Base-by-base conservation (phyloP, 2,113 vertebrate genomes). In the Onychostoma macrolepis region DNA sequence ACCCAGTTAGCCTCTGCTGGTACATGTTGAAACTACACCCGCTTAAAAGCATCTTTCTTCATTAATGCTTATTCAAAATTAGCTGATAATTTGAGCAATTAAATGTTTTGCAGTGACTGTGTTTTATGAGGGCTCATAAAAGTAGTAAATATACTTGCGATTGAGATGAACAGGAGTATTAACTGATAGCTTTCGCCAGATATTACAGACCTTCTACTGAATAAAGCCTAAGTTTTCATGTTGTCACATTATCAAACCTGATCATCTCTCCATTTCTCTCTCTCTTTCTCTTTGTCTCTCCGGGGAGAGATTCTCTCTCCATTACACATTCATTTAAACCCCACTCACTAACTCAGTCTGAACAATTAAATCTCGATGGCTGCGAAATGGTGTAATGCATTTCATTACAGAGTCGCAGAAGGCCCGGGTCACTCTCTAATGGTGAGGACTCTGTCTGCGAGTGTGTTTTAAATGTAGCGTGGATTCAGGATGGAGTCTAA, bases 371-470 rank as follows among this genome's bases (percentile, higher is more conserved):
- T 91, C 90, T 90, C 81, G 90, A 89, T 88, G 91, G 90, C 91
- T 91, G 90, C 80, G 92, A 93, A 94, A 91, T 90, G 91, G 92
- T 90, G 88, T 94, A 94, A 94, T 94, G 93, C 89, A 91, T 93
- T 94, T 94, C 92, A 95, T 95, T 93, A 94, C 72, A 74, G 91
- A 87, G 71, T 86, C 76, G 90, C 86, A 65, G 91, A 91, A 86
- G 78, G 85, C 88, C 84, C 61, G 91, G 95, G 95, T 95, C 94
- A 94, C 88, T 85, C 90, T 90, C 88, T 95, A 95, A 95, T 95
- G 94, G 93, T 90, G 93, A 90, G 93, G 90, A 92, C 94, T 92
- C 91, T 94, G 92, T 92, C 89, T 89, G 93, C 92, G 93, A 93
- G 90, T 94, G 93, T 93, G 92, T 94, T 93, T 92, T 94, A 93